Evolutionary conservation across 2,113 vertebrate species (phyloP), one percentile per base, ranked within the genome.

Genomic region (Triplophysa dalaica): DNA sequence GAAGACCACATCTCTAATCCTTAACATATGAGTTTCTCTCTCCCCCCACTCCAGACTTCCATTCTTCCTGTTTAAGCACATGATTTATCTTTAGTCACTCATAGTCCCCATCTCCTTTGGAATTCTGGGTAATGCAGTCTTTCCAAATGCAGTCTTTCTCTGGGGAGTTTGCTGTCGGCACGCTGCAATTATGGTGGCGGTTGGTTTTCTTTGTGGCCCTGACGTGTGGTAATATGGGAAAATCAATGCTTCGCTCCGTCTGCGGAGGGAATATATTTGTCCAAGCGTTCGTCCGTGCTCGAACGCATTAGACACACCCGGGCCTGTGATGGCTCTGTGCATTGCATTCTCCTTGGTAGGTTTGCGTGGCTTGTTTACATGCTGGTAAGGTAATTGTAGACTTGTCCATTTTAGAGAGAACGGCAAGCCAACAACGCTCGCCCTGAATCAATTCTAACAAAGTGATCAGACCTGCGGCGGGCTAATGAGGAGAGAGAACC

Each of bases 1-100:
- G 29, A 70, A 77, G 74, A 82, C 68, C 60, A 61, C 66, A 70
- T 38, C 63, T 58, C 80, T 82, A 82, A 77, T 82, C 80, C 67
- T 70, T 41, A 72, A 75, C 80, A 77, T 64, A 77, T 65, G 74
- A 77, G 63, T 65, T 74, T 45, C 26, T 29, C 45, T 33, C 8
- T 24, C 33, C 52, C 26, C 4, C 10, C 29, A 54, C 43, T 19
- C 17, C 63, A 38, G 21, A 3, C 64, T 17, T 76, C n/a, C 4
- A 63, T 17, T 69, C 16, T 26, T 8, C 13, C 41, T 10, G 38
- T 29, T 38, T 81, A 63, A 68, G 50, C 56, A 33, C 17, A 33
- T 61, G 21, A 43, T 33, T 70, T 45, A 41, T 50, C 38, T 72
- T 43, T 22, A 16, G 12, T 45, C 19, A 21, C 50, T 62, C 3